A percentile compares a stretch with the other conserved stretches of the same genome.
phyloP scores from a whole-genome alignment of 1,140 invertebrate genomes.

The Sipha flava region DNA sequence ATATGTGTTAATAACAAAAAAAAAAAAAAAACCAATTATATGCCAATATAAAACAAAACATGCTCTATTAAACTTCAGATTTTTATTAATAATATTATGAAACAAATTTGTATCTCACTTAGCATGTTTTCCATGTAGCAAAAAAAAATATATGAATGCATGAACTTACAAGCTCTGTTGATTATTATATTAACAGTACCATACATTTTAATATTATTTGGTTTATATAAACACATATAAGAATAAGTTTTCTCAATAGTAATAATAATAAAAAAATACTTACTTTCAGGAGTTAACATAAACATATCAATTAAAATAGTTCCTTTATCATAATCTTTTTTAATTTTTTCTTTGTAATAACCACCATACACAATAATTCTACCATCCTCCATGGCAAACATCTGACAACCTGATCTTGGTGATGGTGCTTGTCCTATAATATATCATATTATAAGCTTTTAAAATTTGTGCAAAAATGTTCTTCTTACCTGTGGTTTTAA shows the following conservation, averaged over 20 bases:
- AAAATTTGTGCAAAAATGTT: not conserved
- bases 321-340: conserved; percentile 74
- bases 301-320: conserved; percentile 75
- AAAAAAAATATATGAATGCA: too few species aligned
- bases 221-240: too few species aligned
- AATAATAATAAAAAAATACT: conserved; percentile 40
- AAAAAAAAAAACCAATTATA: too few species aligned
- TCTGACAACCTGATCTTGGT: conserved; percentile 66
- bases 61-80: too few species aligned
- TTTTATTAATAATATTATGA: too few species aligned
- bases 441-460: not conserved
- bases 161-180: too few species aligned
- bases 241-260: not conserved
- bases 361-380: conserved; percentile 75
- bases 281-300: conserved; percentile 59
- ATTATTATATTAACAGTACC: too few species aligned
- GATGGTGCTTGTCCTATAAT: conserved; percentile 51
- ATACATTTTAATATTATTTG: too few species aligned
- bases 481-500: conserved; percentile 55
- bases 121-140: too few species aligned
- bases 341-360: conserved; percentile 69
- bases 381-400: conserved; percentile 53
- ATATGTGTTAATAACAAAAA: too few species aligned
- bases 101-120: too few species aligned
- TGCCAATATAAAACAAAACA: too few species aligned